Evolutionary conservation across 1,140 invertebrate species (phyloP).

Genomic region (Oedothorax gibbosus): DNA sequence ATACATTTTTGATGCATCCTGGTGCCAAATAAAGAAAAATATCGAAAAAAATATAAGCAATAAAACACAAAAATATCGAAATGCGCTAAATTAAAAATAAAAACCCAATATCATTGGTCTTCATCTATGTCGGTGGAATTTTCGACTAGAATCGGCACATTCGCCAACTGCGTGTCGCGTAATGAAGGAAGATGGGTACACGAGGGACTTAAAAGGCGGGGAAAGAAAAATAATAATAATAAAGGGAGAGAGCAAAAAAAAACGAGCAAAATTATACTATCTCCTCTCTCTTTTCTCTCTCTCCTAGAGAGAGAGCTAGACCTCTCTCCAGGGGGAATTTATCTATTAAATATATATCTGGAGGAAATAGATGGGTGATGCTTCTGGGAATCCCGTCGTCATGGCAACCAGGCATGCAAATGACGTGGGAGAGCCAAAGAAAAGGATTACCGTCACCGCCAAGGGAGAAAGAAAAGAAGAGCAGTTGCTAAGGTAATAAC

Average conservation of each 20-base stretch:
- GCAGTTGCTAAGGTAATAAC: slow-evolving; percentile 48
- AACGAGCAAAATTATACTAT: slow-evolving; percentile 58
- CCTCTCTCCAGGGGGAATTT: slow-evolving; percentile 56
- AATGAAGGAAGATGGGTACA: slow-evolving; percentile 40
- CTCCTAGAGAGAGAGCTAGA: background rate
- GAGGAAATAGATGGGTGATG: slow-evolving; percentile 60
- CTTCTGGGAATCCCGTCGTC: slow-evolving; percentile 51
- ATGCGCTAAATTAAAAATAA: no score
- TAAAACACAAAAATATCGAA: no score
- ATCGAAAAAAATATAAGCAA: no score
- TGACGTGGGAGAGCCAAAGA: slow-evolving; percentile 54
- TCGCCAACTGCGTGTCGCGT: slow-evolving; percentile 49
- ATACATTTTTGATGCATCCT: no score
- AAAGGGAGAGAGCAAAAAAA: slow-evolving; percentile 20
- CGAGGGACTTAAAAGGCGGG: slow-evolving; percentile 47
- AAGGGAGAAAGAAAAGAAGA: slow-evolving; percentile 39
- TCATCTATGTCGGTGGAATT: background rate
- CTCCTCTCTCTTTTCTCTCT: slow-evolving; percentile 36
- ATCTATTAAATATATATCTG: slow-evolving; percentile 61
- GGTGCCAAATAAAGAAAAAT: no score
- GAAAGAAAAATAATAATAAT: slow-evolving; percentile 32
- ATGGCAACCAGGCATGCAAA: slow-evolving; percentile 58
- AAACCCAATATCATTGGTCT: no score
- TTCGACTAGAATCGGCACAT: background rate
- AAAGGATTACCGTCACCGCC: slow-evolving; percentile 47